Evolutionary conservation across 1,140 invertebrate genomes (phyloP).

Genomic region (Ephestia elutella): DNA sequence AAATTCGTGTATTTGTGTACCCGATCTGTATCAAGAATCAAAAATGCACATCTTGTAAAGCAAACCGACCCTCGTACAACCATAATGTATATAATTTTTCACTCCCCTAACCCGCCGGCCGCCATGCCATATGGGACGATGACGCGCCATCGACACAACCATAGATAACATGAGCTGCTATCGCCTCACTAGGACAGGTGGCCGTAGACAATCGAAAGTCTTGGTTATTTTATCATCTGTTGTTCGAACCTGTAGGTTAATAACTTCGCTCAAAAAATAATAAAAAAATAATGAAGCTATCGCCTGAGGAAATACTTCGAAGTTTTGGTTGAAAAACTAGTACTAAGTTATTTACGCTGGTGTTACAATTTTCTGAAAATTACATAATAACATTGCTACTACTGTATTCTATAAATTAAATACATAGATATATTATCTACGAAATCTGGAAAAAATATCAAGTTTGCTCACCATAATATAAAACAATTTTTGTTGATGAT

Average conservation of each 20-base stretch:
- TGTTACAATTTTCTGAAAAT: too few relatives aligned
- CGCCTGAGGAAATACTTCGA: too few relatives aligned
- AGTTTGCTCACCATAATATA: too few relatives aligned
- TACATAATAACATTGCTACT: too few relatives aligned
- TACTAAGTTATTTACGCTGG: too few relatives aligned
- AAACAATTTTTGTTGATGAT: too few relatives aligned
- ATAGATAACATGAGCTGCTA: constrained; percentile 3
- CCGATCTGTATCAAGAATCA: background rate
- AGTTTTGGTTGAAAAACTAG: too few relatives aligned
- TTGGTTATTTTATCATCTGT: background rate
- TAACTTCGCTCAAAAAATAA: background rate
- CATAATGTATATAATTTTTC: constrained; percentile 10
- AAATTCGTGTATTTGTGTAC: too few relatives aligned
- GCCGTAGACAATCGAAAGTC: background rate
- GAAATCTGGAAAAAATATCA: too few relatives aligned
- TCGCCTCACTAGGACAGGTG: background rate
- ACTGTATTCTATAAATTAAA: too few relatives aligned
- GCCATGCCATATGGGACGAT: constrained; percentile 7
- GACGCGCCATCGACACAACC: constrained; percentile 2
- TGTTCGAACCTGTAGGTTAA: background rate
- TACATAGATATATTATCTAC: too few relatives aligned
- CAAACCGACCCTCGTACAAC: background rate
- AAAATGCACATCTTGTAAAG: constrained; percentile 1
- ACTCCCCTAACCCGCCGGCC: constrained; percentile 2
- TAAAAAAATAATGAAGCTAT: too few relatives aligned